phyloP scores from a whole-genome alignment of 2,797 vertebrate species.

The Otolemur crassicaudatus region DNA sequence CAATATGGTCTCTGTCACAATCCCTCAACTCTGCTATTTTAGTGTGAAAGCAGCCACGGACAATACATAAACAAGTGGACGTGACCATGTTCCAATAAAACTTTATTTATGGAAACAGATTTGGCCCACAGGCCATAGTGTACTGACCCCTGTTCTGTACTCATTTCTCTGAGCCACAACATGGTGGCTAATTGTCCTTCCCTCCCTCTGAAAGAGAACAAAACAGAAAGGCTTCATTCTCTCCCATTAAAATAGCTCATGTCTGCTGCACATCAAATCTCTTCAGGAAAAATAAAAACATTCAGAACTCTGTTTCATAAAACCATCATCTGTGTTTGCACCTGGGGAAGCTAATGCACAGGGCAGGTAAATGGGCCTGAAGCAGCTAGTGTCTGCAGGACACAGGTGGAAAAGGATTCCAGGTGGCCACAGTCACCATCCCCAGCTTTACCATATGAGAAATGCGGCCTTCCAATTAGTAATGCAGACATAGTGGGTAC shows the following conservation, averaged over 20 bases:
- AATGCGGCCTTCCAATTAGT: not conserved
- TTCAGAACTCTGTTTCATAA: not conserved
- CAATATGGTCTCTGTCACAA: not conserved
- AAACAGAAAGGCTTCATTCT: not conserved
- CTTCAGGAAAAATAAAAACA: not conserved
- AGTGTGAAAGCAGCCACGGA: not conserved
- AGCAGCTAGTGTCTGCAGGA: not conserved
- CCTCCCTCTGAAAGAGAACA: not conserved
- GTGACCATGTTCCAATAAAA: not conserved
- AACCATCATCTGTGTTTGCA: not conserved
- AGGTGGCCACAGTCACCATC: not conserved
- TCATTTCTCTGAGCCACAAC: not conserved
- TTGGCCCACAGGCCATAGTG: not conserved
- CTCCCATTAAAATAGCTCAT: not conserved
- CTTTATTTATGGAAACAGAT: conserved; percentile 35
- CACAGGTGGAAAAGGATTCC: not conserved
- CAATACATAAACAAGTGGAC: not conserved
- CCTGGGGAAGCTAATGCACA: not conserved
- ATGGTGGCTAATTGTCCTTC: not conserved
- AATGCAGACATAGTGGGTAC: not conserved
- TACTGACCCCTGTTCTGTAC: not conserved
- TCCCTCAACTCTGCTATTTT: not conserved
- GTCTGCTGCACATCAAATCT: not conserved
- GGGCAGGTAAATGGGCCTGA: not conserved
- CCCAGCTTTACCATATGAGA: not conserved